phyloP scores from a whole-genome alignment of 2,797 vertebrate species.

The Hippocampus kuda region DNA sequence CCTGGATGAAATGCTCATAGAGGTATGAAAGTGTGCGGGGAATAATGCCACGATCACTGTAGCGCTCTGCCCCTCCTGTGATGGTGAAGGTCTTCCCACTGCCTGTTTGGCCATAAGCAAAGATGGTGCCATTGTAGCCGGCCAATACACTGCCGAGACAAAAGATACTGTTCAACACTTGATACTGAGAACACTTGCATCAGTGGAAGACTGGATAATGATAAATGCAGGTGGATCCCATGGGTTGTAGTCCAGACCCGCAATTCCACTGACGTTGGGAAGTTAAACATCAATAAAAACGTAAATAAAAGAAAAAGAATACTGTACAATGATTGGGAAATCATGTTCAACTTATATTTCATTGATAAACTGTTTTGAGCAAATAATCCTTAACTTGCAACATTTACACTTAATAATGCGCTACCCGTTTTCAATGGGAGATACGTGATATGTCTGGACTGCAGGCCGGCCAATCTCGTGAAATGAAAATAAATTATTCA shows the following conservation, averaged over 20 bases:
- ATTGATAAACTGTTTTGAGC: no score
- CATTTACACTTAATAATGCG: no score
- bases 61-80: slow-evolving; percentile 85
- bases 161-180: neutral
- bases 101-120: slow-evolving; percentile 95
- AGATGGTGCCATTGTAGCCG: slow-evolving; percentile 92
- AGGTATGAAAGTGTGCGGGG: slow-evolving; percentile 86
- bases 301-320: no score
- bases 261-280: neutral
- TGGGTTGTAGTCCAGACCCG: neutral
- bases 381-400: no score
- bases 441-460: neutral
- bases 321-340: no score
- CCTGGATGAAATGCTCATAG: slow-evolving; percentile 77
- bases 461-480: neutral
- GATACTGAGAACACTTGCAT: neutral
- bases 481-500: neutral
- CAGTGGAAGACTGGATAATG: neutral
- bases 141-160: slow-evolving; percentile 70
- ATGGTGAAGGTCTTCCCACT: slow-evolving; percentile 97
- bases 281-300: no score
- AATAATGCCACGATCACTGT: slow-evolving; percentile 85
- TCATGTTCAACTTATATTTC: no score
- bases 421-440: no score
- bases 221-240: neutral